A percentile compares a stretch with the other conserved stretches of the same genome.
Evolutionary conservation across 1,140 invertebrate genomes (phyloP).

Genomic region (Drosophila cardini): DNA sequence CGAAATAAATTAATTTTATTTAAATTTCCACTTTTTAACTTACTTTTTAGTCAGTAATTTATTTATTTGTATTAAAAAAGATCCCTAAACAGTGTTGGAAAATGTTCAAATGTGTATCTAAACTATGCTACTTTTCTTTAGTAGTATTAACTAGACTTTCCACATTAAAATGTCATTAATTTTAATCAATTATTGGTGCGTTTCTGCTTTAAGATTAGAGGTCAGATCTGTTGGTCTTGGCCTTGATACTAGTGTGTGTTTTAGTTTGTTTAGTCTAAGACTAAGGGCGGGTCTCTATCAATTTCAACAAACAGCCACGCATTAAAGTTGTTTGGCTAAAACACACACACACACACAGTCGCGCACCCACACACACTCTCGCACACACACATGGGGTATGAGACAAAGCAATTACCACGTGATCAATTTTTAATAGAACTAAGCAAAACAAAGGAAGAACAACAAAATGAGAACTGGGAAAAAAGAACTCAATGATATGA

Average conservation of each 20-base stretch:
- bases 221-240: conserved; percentile 39
- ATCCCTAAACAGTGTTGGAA: no score
- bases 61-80: no score
- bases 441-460: conserved; percentile 11
- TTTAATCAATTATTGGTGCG: background rate
- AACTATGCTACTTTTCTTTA: no score
- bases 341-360: conserved; percentile 5
- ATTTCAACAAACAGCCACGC: conserved; percentile 25
- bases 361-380: background rate
- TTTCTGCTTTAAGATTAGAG: conserved; percentile 4
- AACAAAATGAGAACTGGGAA: conserved; percentile 15
- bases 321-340: conserved; percentile 28
- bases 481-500: conserved; percentile 37
- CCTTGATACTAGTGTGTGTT: conserved; percentile 23
- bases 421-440: conserved; percentile 56
- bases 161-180: conserved; percentile 22
- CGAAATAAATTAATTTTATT: no score
- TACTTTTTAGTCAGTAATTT: no score
- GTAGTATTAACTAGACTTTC: background rate
- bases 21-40: no score
- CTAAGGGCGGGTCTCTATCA: conserved; percentile 31
- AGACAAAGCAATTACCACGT: conserved; percentile 45
- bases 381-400: no score
- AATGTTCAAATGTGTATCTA: no score
- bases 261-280: background rate